phyloP scores from a whole-genome alignment of 2,888 invertebrate species.

The Saturnia pavonia region DNA sequence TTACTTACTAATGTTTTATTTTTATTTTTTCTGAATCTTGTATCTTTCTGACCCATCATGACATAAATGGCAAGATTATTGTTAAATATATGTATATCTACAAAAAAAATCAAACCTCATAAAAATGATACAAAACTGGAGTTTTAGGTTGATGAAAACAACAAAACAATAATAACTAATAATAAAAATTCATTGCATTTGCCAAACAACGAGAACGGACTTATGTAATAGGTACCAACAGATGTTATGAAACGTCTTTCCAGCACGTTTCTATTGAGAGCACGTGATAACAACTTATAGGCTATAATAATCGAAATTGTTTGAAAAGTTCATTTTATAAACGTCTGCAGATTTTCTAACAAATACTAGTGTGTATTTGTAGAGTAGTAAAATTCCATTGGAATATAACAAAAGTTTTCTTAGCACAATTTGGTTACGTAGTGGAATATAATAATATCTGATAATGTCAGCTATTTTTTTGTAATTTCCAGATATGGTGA shows the following conservation, averaged over 20 bases:
- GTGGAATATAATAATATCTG: background rate
- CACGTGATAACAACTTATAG: constrained; percentile 18
- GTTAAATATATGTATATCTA: too few species aligned
- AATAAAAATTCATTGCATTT: constrained; percentile 10
- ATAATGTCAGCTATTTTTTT: background rate
- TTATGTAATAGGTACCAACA: background rate
- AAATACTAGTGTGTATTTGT: background rate
- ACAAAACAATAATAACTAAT: background rate
- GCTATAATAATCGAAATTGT: constrained; percentile 14
- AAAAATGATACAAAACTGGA: too few species aligned
- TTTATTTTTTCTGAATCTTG: too few species aligned
- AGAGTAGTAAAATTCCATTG: background rate
- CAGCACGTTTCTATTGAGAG: constrained; percentile 14
- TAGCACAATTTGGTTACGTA: background rate
- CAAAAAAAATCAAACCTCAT: too few species aligned
- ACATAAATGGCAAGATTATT: too few species aligned
- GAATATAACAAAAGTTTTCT: background rate
- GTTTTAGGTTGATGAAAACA: too few species aligned
- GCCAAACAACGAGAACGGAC: too few species aligned
- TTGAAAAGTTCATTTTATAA: constrained; percentile 16
- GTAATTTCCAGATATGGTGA: too few species aligned
- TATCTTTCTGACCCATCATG: too few species aligned
- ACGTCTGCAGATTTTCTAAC: background rate
- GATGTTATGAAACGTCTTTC: constrained; percentile 7
- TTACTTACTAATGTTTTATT: too few species aligned